Evolutionary conservation across 2,113 vertebrate genomes (phyloP), one percentile per base, ranked within the genome.

Genomic region (Scophthalmus maximus): DNA sequence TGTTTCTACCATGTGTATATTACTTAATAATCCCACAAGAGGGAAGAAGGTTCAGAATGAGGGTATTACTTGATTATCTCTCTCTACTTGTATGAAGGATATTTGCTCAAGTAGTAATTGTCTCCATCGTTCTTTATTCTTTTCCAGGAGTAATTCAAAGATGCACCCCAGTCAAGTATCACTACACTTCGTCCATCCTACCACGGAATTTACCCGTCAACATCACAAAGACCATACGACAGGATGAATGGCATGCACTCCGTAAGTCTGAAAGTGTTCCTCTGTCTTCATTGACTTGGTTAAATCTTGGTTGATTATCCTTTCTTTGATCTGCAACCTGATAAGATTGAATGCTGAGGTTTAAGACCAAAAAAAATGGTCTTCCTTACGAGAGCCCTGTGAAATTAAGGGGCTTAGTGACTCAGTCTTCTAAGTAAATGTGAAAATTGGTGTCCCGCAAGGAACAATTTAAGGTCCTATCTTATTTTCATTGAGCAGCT

Each of bases 201-300:
- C 96, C 96, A 46, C 90, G 93, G 76, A 96, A 97, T 87, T 85
- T 97, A 44, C 94, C 96, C 17, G 32, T 95, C 87, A 96, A 97
- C 89, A 94, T 97, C 87, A 96, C 95, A 40, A 96, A 96, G 93
- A 96, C 95, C 78, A 97, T 97, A 86, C 95, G 96, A 11, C 96
- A 97, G 88, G 96, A 97, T 14, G 96, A 97, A 78, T 97, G 96
- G 96, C 96, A 97, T 0, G 95, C 96, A 0, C 94, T 97, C 55
- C 95, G 96, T 97, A 90, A 97, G 96, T 95, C 76, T 76, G 2
- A 63, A 32, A 17, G 17, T 18, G 1, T 47, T 55, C 49, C n/a
- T 55, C 25, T 50, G 10, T 61, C 34, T 65, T 51, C 6, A 4
- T 20, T 7, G 15, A 50, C 14, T 30, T 47, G 12, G 11, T 46